Conservation (phyloP, 2,797 vertebrate genomes). For the Manis pentadactyla region DNA sequence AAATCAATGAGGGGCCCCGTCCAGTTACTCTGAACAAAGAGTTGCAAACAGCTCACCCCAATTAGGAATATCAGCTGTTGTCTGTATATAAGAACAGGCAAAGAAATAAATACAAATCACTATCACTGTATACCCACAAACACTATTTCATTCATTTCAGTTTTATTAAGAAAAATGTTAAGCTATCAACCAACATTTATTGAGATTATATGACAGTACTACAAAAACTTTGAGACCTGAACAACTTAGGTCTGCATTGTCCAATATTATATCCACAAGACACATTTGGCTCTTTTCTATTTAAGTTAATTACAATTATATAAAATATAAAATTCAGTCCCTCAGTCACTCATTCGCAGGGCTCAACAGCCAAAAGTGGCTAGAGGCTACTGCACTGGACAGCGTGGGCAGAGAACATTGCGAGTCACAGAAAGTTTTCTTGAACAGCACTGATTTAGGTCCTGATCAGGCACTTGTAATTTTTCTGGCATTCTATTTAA, state of each 20-base stretch:
- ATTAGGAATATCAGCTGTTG: slow-evolving; percentile 91
- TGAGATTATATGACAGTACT: not conserved
- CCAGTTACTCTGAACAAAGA: slow-evolving; percentile 98
- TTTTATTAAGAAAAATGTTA: slow-evolving; percentile 24
- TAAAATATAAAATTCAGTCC: not conserved
- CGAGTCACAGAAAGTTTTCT: not conserved
- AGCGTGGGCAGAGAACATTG: not conserved
- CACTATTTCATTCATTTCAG: not conserved
- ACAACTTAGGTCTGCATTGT: not conserved
- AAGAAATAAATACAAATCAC: slow-evolving; percentile 28
- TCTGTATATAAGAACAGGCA: slow-evolving; percentile 84
- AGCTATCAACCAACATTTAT: not conserved
- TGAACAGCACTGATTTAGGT: not conserved
- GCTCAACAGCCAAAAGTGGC: not conserved
- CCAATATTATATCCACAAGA: not conserved
- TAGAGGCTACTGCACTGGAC: too few species aligned
- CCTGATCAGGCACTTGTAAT: not conserved
- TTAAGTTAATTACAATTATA: slow-evolving; percentile 6
- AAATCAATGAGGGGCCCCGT: slow-evolving; percentile 92
- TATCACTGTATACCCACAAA: not conserved
- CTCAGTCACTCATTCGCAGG: not conserved
- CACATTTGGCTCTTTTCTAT: not conserved
- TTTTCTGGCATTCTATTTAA: not conserved
- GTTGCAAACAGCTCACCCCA: slow-evolving; percentile 93
- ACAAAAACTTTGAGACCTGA: not conserved